A percentile compares a stretch with the other conserved stretches of the same genome.
Evolutionary conservation across 2,113 vertebrate species (phyloP).

Genomic region (Gopherus evgoodei): DNA sequence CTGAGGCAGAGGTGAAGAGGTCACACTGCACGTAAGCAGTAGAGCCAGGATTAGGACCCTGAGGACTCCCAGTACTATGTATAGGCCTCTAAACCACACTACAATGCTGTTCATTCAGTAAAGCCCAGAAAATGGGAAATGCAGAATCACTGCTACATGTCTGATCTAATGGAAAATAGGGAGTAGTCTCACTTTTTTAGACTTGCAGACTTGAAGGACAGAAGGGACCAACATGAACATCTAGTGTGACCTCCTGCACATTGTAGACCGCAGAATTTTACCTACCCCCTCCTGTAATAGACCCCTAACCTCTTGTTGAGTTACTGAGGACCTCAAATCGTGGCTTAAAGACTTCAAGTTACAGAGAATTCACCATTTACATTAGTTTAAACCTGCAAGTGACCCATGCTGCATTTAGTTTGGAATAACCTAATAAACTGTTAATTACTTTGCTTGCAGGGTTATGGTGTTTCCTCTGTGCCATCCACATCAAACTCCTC

Average conservation of each 20-base stretch:
- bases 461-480: conserved; percentile 86
- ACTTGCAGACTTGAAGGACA: too few relatives aligned
- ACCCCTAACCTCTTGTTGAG: too few relatives aligned
- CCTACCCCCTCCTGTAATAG: too few relatives aligned
- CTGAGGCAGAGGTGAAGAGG: neutral
- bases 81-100: neutral
- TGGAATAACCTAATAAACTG: neutral
- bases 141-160: neutral
- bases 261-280: too few relatives aligned
- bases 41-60: neutral
- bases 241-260: too few relatives aligned
- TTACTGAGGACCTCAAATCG: too few relatives aligned
- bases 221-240: too few relatives aligned
- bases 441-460: conserved; percentile 79
- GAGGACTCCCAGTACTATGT: neutral
- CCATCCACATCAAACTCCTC: conserved; percentile 88
- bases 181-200: neutral
- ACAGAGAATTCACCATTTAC: too few relatives aligned
- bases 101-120: neutral
- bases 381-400: too few relatives aligned
- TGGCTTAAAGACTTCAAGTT: too few relatives aligned
- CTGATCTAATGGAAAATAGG: neutral
- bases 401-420: neutral
- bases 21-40: neutral
- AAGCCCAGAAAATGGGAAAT: neutral